A percentile compares a stretch with the other conserved stretches of the same genome.
Evolutionary conservation across 2,888 invertebrate species (phyloP).

Genomic region (Abrostola tripartita): DNA sequence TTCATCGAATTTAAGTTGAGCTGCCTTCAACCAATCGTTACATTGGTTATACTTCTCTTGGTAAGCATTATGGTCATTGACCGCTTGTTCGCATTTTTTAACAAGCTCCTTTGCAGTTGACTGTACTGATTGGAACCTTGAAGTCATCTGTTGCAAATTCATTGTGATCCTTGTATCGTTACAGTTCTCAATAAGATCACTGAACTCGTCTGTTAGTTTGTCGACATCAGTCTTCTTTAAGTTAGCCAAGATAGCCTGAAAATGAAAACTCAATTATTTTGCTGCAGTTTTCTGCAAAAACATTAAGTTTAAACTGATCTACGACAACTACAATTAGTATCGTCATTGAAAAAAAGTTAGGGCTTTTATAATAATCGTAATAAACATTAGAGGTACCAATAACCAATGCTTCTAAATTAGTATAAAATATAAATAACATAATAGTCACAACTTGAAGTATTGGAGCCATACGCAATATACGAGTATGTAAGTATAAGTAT

Average conservation of each 20-base stretch:
- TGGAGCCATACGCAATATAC: slow-evolving; percentile 37
- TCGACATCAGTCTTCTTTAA: slow-evolving; percentile 95
- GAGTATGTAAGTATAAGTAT: slow-evolving; percentile 42
- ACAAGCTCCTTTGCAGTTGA: slow-evolving; percentile 96
- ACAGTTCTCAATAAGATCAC: slow-evolving; percentile 94
- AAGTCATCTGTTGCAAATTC: slow-evolving; percentile 96
- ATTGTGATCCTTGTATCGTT: slow-evolving; percentile 96
- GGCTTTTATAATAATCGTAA: slow-evolving; percentile 36
- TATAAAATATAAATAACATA: slow-evolving; percentile 59
- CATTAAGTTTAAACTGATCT: slow-evolving; percentile 76
- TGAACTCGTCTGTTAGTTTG: slow-evolving; percentile 94
- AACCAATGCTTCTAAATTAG: slow-evolving; percentile 66
- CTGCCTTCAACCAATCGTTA: slow-evolving; percentile 93
- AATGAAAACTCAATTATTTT: slow-evolving; percentile 45
- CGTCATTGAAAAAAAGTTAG: slow-evolving; percentile 49
- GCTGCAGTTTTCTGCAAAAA: slow-evolving; percentile 12
- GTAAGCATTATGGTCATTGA: slow-evolving; percentile 93
- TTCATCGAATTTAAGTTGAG: slow-evolving; percentile 91
- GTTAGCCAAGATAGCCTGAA: slow-evolving; percentile 92
- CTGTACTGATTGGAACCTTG: slow-evolving; percentile 96
- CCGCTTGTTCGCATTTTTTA: slow-evolving; percentile 97
- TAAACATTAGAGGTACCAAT: slow-evolving; percentile 66
- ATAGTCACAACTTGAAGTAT: slow-evolving; percentile 49
- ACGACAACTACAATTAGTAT: slow-evolving; percentile 85
- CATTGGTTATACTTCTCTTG: slow-evolving; percentile 95